Percentiles rank a stretch among this genome's conserved stretches.
These are phyloP conservation scores for Mus minutoides DNA, from an alignment of 2,797 vertebrate species.

Conservation along the genomic window DNA sequence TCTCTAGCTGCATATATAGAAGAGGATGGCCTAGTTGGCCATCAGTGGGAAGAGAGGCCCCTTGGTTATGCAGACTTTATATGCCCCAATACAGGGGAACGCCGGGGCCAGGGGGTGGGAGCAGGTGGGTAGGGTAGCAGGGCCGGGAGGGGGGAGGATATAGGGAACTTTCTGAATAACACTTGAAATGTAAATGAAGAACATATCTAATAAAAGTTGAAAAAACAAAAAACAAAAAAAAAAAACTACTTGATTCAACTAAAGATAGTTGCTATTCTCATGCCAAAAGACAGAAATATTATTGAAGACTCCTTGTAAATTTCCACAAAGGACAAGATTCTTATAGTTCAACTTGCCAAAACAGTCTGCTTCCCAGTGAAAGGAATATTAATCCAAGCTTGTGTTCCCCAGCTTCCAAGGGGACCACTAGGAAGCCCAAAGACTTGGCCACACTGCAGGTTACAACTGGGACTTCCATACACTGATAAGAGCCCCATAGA, in stretches of 20 bases:
- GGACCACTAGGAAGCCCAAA: not conserved
- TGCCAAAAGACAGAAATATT: not conserved
- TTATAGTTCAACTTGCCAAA: not conserved
- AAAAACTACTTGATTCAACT: not conserved
- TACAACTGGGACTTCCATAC: not conserved
- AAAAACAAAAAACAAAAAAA: no score
- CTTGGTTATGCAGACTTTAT: no score
- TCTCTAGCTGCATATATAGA: no score
- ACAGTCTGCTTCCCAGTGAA: not conserved
- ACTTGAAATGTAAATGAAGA: no score
- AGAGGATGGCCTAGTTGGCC: no score
- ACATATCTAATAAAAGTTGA: no score
- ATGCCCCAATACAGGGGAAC: no score
- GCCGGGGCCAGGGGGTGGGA: no score
- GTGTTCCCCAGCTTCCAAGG: not conserved
- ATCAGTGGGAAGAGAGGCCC: no score
- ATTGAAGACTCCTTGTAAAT: not conserved
- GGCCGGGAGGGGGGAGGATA: no score
- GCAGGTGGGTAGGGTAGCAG: no score
- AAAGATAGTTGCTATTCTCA: not conserved
- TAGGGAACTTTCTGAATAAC: no score
- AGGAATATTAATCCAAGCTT: not conserved
- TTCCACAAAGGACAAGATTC: slow-evolving; percentile 32
- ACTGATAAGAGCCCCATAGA: not conserved
- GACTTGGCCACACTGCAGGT: not conserved